phyloP scores from a whole-genome alignment of 2,888 invertebrate species.

The Spodoptera littoralis region DNA sequence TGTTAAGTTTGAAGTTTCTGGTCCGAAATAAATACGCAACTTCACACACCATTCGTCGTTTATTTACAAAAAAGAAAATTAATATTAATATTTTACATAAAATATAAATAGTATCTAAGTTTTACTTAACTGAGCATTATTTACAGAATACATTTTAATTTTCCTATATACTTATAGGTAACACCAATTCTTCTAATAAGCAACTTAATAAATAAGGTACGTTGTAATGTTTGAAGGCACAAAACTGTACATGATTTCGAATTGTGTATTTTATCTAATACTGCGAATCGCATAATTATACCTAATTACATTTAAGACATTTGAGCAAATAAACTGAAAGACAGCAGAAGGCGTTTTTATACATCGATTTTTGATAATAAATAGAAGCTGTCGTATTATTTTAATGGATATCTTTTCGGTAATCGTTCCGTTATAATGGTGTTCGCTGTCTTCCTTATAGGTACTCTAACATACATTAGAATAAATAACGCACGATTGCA shows the following conservation, averaged over 20 bases:
- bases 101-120: constrained; percentile 52
- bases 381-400: not conserved
- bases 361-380: not conserved
- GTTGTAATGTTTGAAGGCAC: constrained; percentile 15
- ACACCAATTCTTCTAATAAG: constrained; percentile 37
- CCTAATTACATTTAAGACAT: constrained; percentile 11
- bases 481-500: not conserved
- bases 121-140: constrained; percentile 70
- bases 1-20: not conserved
- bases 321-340: constrained; percentile 15
- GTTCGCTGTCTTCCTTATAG: constrained; percentile 18
- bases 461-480: constrained; percentile 7
- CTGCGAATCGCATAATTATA: constrained; percentile 19
- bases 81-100: constrained; percentile 55
- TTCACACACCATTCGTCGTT: constrained; percentile 67
- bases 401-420: not conserved
- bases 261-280: constrained; percentile 23
- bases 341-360: constrained; percentile 4
- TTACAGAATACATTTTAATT: constrained; percentile 57
- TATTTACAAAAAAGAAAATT: constrained; percentile 77
- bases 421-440: too few species aligned
- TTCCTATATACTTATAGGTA: constrained; percentile 29
- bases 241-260: constrained; percentile 34
- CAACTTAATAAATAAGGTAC: constrained; percentile 46
- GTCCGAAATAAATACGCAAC: constrained; percentile 2